Base-by-base conservation (phyloP, 2,888 invertebrate genomes). In the Tiliacea aurago region DNA sequence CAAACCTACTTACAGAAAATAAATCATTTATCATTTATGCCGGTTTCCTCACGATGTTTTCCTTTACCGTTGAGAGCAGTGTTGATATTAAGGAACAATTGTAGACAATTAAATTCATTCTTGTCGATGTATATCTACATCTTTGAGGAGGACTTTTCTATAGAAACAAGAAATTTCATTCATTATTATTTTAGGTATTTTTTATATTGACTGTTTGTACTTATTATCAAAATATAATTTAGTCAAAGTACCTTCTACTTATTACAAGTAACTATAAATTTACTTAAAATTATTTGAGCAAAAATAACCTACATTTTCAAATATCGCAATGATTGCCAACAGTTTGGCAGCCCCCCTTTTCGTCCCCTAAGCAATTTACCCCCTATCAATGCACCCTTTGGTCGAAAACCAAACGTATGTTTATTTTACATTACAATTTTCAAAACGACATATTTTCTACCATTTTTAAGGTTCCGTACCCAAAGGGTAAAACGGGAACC, bases 321-420 rank as follows among this genome's bases (percentile, higher is more conserved):
- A 58, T 70, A 73, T 53, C 37, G 61, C 53, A 62, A 66, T 73
- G 64, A 73, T 78, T 73, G 28, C 61, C 59, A 70, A 28, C 45
- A 58, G 13, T 58, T 45, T 56, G n/a, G n/a, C n/a, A n/a, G 37
- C 37, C 20, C 49, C 70, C 55, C 53, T n/a, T 65, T 65, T 51
- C 61, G 23, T 73, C 65, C 73, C 79, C 65, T 63, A 74, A 74
- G 68, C 62, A 68, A 73, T 74, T 68, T 55, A 7, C 68, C 53
- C 74, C 68, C 53, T 70, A 73, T 68, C 49, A 78, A 71, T 62
- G 62, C 55, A 55, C 79, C 68, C 79, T 69, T 59, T 83, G 67
- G 49, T 41, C 45, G 51, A 55, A 73, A 79, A 74, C 62, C 65
- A 56, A 73, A 59, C 70, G 55, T 33, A 68, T 68, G 53, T 70